Conservation (phyloP, 2,113 vertebrate species). For the Odobenus rosmarus region DNA sequence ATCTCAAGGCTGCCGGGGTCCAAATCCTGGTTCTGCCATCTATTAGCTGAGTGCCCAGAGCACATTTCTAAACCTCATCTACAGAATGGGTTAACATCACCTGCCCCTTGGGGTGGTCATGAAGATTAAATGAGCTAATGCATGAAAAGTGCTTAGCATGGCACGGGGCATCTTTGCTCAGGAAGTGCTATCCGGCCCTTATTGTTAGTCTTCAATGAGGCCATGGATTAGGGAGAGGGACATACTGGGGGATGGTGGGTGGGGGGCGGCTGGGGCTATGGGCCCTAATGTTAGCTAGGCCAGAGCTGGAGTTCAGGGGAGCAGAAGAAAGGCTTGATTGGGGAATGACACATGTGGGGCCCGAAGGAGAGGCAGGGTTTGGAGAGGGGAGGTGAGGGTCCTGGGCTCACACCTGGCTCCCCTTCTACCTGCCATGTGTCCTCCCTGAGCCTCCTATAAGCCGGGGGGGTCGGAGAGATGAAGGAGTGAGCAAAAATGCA, state of each 20-base stretch:
- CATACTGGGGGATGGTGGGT: no score
- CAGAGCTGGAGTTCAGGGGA: not conserved
- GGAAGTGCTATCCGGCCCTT: not conserved
- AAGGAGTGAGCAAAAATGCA: not conserved
- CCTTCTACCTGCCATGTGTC: not conserved
- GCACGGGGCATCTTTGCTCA: not conserved
- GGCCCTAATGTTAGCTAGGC: rapidly evolving
- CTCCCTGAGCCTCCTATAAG: not conserved
- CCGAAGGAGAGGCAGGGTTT: not conserved
- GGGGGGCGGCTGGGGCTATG: not conserved
- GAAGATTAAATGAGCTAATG: not conserved
- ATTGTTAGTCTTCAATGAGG: not conserved
- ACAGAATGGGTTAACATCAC: not conserved
- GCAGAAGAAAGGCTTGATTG: not conserved
- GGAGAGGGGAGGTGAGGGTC: not conserved
- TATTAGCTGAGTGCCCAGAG: not conserved
- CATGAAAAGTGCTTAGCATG: not conserved
- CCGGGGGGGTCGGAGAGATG: no score
- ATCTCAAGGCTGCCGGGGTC: not conserved
- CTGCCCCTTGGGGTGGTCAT: not conserved
- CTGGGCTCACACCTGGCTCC: not conserved
- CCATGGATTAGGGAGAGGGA: rapidly evolving
- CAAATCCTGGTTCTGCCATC: not conserved
- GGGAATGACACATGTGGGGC: not conserved
- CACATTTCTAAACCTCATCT: not conserved